Evolutionary conservation across 2,888 invertebrate species (phyloP), one percentile per base, ranked within the genome.

Genomic region (Strigamia maritima): DNA sequence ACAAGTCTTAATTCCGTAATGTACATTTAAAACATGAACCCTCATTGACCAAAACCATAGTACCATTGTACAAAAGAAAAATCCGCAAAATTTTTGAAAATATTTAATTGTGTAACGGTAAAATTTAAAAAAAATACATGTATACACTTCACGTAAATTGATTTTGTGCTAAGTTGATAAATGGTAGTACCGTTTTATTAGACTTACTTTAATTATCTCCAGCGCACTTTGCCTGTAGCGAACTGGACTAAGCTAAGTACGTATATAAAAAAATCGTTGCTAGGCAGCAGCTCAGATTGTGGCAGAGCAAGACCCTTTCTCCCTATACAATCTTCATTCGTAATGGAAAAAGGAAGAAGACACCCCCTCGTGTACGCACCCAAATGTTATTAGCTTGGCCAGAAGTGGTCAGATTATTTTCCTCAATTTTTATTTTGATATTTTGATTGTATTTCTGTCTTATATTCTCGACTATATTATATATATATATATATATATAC

Each of bases 341-440:
- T 70, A 70, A 70, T 70, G 70, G 70, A 70, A 70, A 49, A 70
- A 70, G 70, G 70, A 70, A 70, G 70, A 70, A 28, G 70, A 70
- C 70, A 70, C 70, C 70, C 70, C 70, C 70, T 26, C n/a, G 70
- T 28, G 70, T 70, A 70, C 28, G 70, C 70, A 70, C 26, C 70
- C 70, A 70, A 70, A 70, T 70, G 70, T 28, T 70, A 70, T 70
- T 70, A 70, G 70, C 70, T 26, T 26, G 70, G 70, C 70, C 70
- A 70, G 70, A 70, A 70, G 70, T 70, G 70, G 70, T 70, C 70
- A 70, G 70, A 70, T 70, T 28, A 70, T 70, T 70, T 70, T 70
- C 70, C 70, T 4, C 70, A 70, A 28, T 70, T 70, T 70, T 70
- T 70, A 28, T 70, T 28, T 28, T 49, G 2, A 26, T 26, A 26